Evolutionary conservation across 2,888 invertebrate genomes (phyloP).

Genomic region (Calliphora vomitoria): DNA sequence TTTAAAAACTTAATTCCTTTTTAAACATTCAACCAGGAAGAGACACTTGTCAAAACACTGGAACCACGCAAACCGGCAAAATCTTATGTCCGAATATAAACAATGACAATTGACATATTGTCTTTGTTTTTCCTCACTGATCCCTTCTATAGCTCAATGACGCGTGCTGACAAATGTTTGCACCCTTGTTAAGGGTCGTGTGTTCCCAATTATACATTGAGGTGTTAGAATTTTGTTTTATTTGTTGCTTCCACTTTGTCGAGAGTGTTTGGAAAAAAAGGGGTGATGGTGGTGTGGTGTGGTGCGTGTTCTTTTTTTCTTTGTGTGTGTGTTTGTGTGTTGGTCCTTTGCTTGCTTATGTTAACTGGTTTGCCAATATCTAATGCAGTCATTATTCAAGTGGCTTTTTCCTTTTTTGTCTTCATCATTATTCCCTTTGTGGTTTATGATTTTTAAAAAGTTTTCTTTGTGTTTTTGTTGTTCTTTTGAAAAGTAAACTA

Average conservation of each 20-base stretch:
- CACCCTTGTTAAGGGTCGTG: conserved; percentile 77
- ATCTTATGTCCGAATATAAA: conserved; percentile 60
- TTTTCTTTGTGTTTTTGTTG: conserved; percentile 59
- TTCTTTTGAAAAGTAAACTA: conserved; percentile 68
- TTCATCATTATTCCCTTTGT: conserved; percentile 41
- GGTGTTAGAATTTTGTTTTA: conserved; percentile 32
- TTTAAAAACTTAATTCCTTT: conserved; percentile 78
- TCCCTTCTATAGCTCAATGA: conserved; percentile 73
- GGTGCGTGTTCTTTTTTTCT: conserved; percentile 51
- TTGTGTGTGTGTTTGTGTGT: conserved; percentile 7
- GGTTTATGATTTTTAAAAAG: conserved; percentile 58
- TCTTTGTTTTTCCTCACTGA: conserved; percentile 62
- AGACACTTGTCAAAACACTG: conserved; percentile 83
- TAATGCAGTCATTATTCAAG: conserved; percentile 51
- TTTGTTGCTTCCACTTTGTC: conserved; percentile 49
- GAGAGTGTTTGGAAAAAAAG: conserved; percentile 17
- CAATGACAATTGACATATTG: conserved; percentile 82
- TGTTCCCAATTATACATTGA: conserved; percentile 66
- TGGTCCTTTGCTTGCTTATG: conserved; percentile 49
- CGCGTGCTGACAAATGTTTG: conserved; percentile 82
- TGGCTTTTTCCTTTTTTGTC: conserved; percentile 45
- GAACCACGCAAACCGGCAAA: conserved; percentile 66
- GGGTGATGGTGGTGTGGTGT: conserved; percentile 30
- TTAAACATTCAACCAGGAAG: conserved; percentile 75
- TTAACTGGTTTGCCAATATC: conserved; percentile 64